phyloP scores from a whole-genome alignment of 2,113 vertebrate species.

The Dryoscopus gambensis region DNA sequence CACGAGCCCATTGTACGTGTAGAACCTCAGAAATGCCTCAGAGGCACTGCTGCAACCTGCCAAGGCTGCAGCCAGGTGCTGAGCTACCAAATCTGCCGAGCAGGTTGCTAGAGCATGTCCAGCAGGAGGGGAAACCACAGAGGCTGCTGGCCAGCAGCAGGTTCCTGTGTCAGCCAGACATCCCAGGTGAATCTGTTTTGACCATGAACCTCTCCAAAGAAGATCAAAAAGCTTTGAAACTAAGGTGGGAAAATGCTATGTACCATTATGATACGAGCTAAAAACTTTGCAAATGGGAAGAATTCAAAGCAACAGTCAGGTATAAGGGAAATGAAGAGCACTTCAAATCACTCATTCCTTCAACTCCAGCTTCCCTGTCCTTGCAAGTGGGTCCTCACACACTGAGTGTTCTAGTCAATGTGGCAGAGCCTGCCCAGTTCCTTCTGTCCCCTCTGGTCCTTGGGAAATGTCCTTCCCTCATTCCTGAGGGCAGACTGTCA shows the following conservation, averaged over 20 bases:
- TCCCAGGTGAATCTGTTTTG: neutral
- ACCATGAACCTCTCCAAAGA: neutral
- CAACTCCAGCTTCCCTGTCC: neutral
- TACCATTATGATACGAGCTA: neutral
- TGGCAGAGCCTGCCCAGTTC: neutral
- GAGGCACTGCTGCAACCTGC: neutral
- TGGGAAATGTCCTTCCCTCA: neutral
- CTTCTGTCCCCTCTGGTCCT: neutral
- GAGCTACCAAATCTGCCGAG: neutral
- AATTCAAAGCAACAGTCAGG: neutral
- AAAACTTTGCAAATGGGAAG: neutral
- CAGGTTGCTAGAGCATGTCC: neutral
- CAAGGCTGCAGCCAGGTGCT: neutral
- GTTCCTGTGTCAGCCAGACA: neutral
- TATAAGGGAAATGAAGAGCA: neutral
- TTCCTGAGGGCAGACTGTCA: neutral
- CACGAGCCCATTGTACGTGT: neutral
- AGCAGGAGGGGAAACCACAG: neutral
- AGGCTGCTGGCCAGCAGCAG: neutral
- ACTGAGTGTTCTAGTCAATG: neutral
- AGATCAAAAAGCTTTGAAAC: neutral
- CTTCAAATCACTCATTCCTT: neutral
- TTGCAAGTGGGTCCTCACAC: neutral
- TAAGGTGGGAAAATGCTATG: neutral
- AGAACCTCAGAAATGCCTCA: neutral